Conservation (phyloP, 2,113 vertebrate genomes). For the Sinosuthora webbiana region DNA sequence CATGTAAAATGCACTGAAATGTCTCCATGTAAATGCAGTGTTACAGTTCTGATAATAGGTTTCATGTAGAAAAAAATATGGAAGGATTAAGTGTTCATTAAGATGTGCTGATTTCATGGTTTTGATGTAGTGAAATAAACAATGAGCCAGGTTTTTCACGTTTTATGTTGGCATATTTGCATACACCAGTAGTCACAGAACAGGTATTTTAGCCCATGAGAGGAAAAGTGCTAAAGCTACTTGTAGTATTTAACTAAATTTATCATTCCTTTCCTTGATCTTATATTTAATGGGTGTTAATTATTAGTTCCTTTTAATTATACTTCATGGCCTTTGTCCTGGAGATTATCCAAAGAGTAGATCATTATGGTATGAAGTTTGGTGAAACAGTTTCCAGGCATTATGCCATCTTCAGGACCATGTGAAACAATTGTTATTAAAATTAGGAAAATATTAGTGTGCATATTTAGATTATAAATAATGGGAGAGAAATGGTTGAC, state of each 20-base stretch:
- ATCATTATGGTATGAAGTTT: slow-evolving; percentile 76
- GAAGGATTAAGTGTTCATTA: neutral
- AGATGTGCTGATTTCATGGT: slow-evolving; percentile 1
- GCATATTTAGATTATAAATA: slow-evolving; percentile 68
- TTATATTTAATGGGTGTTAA: slow-evolving; percentile 76
- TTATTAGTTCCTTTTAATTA: slow-evolving; percentile 83
- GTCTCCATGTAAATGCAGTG: neutral
- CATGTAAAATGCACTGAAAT: neutral
- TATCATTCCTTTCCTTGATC: slow-evolving; percentile 59
- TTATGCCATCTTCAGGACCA: slow-evolving; percentile 67
- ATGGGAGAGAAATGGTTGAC: slow-evolving; percentile 16
- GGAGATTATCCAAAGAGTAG: slow-evolving; percentile 75
- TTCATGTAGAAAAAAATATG: neutral
- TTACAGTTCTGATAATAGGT: neutral
- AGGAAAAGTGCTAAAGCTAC: neutral
- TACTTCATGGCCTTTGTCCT: slow-evolving; percentile 76
- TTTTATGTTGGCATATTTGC: slow-evolving; percentile 26
- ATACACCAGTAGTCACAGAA: neutral
- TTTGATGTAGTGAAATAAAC: neutral
- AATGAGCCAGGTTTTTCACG: neutral
- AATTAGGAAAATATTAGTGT: slow-evolving; percentile 75
- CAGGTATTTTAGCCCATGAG: slow-evolving; percentile 26
- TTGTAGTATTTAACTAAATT: slow-evolving; percentile 63
- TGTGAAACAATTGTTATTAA: slow-evolving; percentile 72
- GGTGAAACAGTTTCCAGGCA: slow-evolving; percentile 77